Base-by-base conservation (phyloP, 2,888 invertebrate genomes). In the Coronaproctus castanopsis region DNA sequence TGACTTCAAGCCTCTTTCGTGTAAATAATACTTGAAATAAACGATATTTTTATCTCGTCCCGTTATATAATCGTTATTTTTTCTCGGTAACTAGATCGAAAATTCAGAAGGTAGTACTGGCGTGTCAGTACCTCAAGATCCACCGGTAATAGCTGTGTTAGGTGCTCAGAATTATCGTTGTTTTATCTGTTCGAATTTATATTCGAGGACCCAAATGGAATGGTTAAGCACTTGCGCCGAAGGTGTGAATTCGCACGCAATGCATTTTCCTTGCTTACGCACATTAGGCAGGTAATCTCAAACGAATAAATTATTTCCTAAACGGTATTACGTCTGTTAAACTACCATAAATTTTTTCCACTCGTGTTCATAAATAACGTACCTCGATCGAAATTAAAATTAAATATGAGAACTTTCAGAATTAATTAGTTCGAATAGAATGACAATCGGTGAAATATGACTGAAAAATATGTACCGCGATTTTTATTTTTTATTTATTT, bases 211-310 rank as follows among this genome's bases (percentile, higher is more conserved):
- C 66, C 83, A 86, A 65, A 86, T 88, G 86, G 87, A 88, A 74
- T 88, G 88, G 87, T 75, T 89, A 63, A 85, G 85, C 58, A 88
- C 88, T 53, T 81, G 81, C 67, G 84, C 87, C 19, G 88, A 89
- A 74, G 87, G 87, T 70, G 86, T 87, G 85, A 88, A 87, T 75
- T 87, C 87, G 59, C 88, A 88, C 76, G 87, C 87, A 54, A 88
- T 88, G 88, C 88, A 90, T 78, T 92, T 92, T 77, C 91, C 91
- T 18, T 90, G 90, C 74, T 78, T 92, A 63, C 63, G 68, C 50
- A 63, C 61, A 24, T 55, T 64, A 36, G 61, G 61, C 18, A 60
- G 58, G 64, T 63, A 54, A 57, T 21, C 22, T n/a, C n/a, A n/a
- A n/a, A n/a, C n/a, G n/a, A n/a, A n/a, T n/a, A n/a, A n/a, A n/a